A percentile compares a stretch with the other conserved stretches of the same genome.
Conservation (phyloP, 1,140 invertebrate genomes). For the Philotrypesis tridentata region DNA sequence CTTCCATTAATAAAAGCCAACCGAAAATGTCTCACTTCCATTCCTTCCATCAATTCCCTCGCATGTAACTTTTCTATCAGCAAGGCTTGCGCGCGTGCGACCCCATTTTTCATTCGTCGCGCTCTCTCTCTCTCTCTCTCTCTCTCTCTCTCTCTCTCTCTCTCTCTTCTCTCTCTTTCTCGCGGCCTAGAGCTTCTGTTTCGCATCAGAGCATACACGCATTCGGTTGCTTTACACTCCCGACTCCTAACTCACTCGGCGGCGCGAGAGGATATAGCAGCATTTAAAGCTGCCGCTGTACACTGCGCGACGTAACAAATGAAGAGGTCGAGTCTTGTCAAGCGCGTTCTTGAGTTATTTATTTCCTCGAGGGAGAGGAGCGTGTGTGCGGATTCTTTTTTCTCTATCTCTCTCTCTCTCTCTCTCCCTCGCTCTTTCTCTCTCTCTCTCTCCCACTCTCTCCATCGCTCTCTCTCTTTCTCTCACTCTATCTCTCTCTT, state of each 20-base stretch:
- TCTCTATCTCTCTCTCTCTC: too few species aligned
- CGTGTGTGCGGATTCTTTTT: too few species aligned
- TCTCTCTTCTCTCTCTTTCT: too few species aligned
- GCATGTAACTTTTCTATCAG: constrained; percentile 25
- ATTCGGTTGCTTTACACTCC: background rate
- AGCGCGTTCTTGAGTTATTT: constrained; percentile 25
- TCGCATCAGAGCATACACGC: constrained; percentile 1
- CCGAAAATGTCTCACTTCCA: background rate
- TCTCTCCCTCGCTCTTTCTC: too few species aligned
- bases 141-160: too few species aligned
- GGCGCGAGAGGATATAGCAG: background rate
- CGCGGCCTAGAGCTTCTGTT: constrained; percentile 29
- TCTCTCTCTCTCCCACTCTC: background rate
- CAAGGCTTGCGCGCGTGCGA: background rate
- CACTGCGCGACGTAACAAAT: constrained; percentile 17
- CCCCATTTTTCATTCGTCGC: constrained; percentile 29
- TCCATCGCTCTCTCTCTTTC: too few species aligned
- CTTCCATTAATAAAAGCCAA: background rate
- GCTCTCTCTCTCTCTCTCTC: too few species aligned
- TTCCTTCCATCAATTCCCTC: constrained; percentile 14
- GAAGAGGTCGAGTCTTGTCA: constrained; percentile 17
- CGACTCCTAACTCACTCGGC: constrained; percentile 12
- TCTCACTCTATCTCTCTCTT: too few species aligned
- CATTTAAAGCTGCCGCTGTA: background rate
- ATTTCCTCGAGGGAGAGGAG: background rate